These are phyloP conservation scores for Podabrus alpinus DNA, from an alignment of 2,888 invertebrate species.

Conservation along the genomic window DNA sequence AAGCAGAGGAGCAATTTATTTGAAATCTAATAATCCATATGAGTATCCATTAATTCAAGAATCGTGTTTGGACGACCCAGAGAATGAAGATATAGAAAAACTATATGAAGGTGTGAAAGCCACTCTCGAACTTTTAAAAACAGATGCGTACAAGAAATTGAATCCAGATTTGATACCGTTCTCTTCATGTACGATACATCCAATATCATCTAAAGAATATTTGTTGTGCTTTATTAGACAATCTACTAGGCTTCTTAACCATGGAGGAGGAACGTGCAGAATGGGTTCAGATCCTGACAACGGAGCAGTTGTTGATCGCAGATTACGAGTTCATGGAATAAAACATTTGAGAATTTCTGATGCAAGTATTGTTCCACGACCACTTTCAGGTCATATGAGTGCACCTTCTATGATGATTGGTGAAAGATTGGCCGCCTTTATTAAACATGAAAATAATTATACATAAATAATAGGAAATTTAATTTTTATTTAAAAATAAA, in stretches of 20 bases:
- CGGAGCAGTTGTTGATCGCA: conserved; percentile 65
- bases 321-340: conserved; percentile 64
- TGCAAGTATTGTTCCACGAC: conserved; percentile 66
- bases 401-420: conserved; percentile 71
- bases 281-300: conserved; percentile 68
- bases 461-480: too few relatives aligned
- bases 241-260: conserved; percentile 65
- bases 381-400: conserved; percentile 68
- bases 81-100: conserved; percentile 67
- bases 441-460: not conserved
- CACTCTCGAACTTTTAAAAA: conserved; percentile 42
- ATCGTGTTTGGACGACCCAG: conserved; percentile 37
- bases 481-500: too few relatives aligned
- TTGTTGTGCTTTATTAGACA: conserved; percentile 65
- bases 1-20: conserved; percentile 39
- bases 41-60: conserved; percentile 44
- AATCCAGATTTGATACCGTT: conserved; percentile 58
- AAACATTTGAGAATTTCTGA: conserved; percentile 65
- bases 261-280: conserved; percentile 68
- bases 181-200: conserved; percentile 56
- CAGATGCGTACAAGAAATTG: conserved; percentile 63
- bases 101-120: conserved; percentile 63
- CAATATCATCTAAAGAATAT: conserved; percentile 65
- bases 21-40: conserved; percentile 41
- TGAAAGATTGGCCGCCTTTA: conserved; percentile 66